Conservation (phyloP, 2,797 vertebrate species). For the Heliangelus exortis region DNA sequence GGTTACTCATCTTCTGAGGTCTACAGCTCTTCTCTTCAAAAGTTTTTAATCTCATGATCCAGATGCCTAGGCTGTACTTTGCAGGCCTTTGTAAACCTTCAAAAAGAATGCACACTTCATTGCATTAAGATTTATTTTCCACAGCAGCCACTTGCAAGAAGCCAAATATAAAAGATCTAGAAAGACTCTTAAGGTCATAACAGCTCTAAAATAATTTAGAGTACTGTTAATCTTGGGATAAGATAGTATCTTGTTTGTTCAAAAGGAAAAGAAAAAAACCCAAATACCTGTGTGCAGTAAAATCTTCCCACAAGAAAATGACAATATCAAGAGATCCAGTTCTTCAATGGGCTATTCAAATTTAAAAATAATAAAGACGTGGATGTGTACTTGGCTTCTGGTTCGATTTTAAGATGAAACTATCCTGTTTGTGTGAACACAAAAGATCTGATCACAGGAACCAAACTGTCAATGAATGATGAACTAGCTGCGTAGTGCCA, state of each 20-base stretch:
- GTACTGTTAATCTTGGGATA: not conserved
- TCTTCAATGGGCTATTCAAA: not conserved
- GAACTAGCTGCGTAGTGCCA: not conserved
- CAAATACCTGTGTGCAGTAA: not conserved
- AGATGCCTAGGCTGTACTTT: conserved; percentile 53
- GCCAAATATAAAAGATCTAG: conserved; percentile 14
- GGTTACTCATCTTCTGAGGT: conserved; percentile 39
- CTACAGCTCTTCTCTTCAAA: not conserved
- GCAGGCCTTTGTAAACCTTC: conserved; percentile 59
- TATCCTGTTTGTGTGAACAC: not conserved
- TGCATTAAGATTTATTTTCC: conserved; percentile 48
- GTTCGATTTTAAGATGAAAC: not conserved
- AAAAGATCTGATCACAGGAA: not conserved
- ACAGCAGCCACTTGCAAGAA: conserved; percentile 15
- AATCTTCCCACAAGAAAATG: not conserved
- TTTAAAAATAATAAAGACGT: not conserved
- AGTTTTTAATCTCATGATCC: conserved; percentile 61
- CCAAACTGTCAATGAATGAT: not conserved
- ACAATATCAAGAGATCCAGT: not conserved
- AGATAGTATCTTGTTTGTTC: not conserved
- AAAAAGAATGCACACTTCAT: conserved; percentile 47
- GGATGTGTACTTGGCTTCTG: not conserved
- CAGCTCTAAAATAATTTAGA: not conserved
- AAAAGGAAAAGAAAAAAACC: not conserved
- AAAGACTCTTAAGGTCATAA: not conserved